Percentiles rank a stretch among this genome's conserved stretches.
Conservation (phyloP, 2,113 vertebrate genomes). For the Apteryx owenii region DNA sequence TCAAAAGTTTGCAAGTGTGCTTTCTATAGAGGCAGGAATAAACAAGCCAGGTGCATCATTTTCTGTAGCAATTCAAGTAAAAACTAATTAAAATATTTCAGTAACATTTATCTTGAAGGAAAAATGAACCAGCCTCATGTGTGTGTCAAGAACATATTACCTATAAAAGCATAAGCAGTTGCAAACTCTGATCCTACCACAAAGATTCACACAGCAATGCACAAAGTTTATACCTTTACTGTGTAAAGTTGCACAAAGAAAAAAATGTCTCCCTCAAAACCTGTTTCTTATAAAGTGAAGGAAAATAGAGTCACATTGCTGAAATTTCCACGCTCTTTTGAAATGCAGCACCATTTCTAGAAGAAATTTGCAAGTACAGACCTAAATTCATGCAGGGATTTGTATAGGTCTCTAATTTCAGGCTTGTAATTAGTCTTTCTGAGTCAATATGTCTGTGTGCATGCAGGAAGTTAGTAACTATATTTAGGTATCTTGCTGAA, state of each 20-base stretch:
- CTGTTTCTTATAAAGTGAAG: neutral
- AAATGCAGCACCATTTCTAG: neutral
- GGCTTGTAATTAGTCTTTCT: neutral
- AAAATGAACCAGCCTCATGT: neutral
- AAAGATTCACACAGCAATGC: neutral
- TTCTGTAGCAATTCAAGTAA: neutral
- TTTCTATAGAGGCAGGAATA: neutral
- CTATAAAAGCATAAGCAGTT: neutral
- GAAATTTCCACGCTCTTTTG: neutral
- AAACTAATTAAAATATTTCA: neutral
- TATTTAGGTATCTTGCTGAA: neutral
- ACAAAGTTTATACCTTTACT: neutral
- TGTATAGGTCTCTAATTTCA: neutral
- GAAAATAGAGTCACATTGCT: neutral
- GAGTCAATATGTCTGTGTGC: neutral
- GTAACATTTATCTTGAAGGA: neutral
- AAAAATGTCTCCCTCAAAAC: neutral
- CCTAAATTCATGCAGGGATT: neutral
- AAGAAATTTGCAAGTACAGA: neutral
- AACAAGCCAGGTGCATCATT: neutral
- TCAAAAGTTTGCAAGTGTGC: neutral
- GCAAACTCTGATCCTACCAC: neutral
- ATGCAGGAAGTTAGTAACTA: neutral
- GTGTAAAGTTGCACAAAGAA: neutral
- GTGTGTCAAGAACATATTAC: neutral